A percentile compares a stretch with the other conserved stretches of the same genome.
phyloP scores from a whole-genome alignment of 2,888 invertebrate genomes.

The Aelia acuminata region DNA sequence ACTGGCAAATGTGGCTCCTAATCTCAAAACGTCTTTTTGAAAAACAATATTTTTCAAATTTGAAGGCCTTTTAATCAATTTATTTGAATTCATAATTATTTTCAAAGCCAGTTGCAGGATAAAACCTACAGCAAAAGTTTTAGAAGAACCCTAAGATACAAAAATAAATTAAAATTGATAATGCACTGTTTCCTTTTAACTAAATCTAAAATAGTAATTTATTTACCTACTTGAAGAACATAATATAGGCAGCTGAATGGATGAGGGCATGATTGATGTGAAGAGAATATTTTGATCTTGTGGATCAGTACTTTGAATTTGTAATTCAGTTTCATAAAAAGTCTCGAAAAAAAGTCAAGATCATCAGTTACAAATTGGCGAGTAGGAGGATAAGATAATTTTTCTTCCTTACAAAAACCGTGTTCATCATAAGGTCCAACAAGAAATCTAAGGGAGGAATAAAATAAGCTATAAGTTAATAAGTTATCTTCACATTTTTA shows the following conservation, averaged over 20 bases:
- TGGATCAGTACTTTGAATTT: conserved; percentile 29
- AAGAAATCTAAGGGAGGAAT: conserved; percentile 71
- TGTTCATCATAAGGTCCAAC: conserved; percentile 76
- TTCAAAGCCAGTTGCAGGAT: conserved; percentile 76
- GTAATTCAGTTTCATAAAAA: neutral
- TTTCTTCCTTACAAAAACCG: conserved; percentile 63
- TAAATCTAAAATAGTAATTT: neutral
- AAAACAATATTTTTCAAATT: conserved; percentile 72
- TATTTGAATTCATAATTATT: conserved; percentile 73
- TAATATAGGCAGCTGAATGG: conserved; percentile 76
- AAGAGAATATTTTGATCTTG: conserved; percentile 59
- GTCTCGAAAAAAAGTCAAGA: conserved; percentile 29
- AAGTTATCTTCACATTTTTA: neutral
- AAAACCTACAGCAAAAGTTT: conserved; percentile 76
- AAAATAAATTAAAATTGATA: conserved; percentile 54
- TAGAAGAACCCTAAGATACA: conserved; percentile 71
- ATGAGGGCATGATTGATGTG: conserved; percentile 73
- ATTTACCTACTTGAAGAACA: conserved; percentile 71
- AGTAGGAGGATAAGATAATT: conserved; percentile 46
- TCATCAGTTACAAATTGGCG: neutral
- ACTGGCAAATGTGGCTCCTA: conserved; percentile 79
- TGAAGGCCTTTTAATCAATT: conserved; percentile 72
- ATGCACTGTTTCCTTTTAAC: no score
- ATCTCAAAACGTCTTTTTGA: conserved; percentile 73
- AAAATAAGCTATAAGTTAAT: neutral